Evolutionary conservation across 2,888 invertebrate genomes (phyloP), one percentile per base, ranked within the genome.

Genomic region (Pristionchus mayeri): DNA sequence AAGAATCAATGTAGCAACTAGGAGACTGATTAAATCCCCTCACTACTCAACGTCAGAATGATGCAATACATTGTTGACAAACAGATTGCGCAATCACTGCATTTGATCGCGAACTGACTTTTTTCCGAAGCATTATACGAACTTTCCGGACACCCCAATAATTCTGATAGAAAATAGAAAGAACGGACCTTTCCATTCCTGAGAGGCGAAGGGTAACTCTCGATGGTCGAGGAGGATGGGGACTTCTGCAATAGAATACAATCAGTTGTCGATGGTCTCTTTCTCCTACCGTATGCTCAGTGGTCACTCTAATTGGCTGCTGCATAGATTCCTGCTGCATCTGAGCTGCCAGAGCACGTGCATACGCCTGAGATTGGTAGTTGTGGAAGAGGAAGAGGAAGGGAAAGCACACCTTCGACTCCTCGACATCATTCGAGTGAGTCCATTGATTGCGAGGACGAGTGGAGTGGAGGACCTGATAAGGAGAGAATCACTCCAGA

Each of bases 371-470:
- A 0, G 18, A 40, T 37, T 60, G 9, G 9, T 44, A 40, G 1
- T 44, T 13, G 37, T 1, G 34, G 0, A 44, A 40, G 37, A 24
- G n/a, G 1, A 24, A 9, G 2, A 63, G 9, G 18, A 37, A 40
- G 21, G 21, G 2, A 21, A 24, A 34, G 34, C 21, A n/a, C 24
- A 44, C 71, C 71, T 71, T 71, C 11, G 71, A 71, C 40, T 71
- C 71, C 71, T 71, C 71, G 3, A 54, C 67, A 34, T 50, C 82
- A 30, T 82, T 50, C 27, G 63, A 57, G 21, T 37, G 40, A 0
- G 52, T 54, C 82, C 82, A 82, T 24, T 60, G 60, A 18, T 60
- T 67, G 44, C 82, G 82, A 60, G 82, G 82, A 2, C 82, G 63
- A 13, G 40, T 82, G 18, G 82, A 67, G 13, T 50, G 48, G 34